Conservation (phyloP, 92 coral and sea anemone genomes). For the Meandrina meandrites region DNA sequence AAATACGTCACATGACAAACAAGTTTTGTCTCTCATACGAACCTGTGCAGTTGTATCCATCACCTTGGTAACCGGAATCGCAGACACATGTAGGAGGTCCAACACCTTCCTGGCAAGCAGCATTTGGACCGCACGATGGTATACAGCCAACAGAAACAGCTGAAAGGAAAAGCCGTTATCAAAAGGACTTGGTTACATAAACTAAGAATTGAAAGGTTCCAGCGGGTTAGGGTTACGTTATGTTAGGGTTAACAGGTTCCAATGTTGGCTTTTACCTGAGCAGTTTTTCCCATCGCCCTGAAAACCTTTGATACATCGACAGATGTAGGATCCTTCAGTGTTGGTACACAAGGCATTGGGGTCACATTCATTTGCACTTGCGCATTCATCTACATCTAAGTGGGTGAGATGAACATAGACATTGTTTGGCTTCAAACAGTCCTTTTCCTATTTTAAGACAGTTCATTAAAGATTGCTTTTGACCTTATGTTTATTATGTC, state of each 20-base stretch:
- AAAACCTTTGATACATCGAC: slow-evolving; percentile 53
- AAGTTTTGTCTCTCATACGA: not conserved
- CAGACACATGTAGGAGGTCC: slow-evolving; percentile 48
- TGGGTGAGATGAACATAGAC: too few relatives aligned
- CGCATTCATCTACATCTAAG: not conserved
- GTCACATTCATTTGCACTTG: not conserved
- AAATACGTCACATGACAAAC: not conserved
- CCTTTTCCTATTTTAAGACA: too few relatives aligned
- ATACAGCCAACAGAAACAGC: slow-evolving; percentile 32
- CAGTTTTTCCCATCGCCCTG: slow-evolving; percentile 41
- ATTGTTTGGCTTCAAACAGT: not conserved
- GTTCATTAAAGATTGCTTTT: too few relatives aligned
- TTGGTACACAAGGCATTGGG: not conserved
- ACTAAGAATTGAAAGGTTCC: too few relatives aligned
- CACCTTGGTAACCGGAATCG: slow-evolving; percentile 46
- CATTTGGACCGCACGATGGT: slow-evolving; percentile 52
- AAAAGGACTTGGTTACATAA: not conserved
- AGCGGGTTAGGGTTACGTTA: too few relatives aligned
- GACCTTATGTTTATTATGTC: too few relatives aligned
- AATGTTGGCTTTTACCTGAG: not conserved
- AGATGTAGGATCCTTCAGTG: slow-evolving; percentile 47
- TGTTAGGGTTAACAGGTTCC: not conserved
- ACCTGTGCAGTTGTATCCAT: slow-evolving; percentile 42
- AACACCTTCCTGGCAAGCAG: slow-evolving; percentile 33
- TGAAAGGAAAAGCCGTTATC: not conserved